phyloP scores from a whole-genome alignment of 2,797 vertebrate species.

The Poeciliopsis presidionis region DNA sequence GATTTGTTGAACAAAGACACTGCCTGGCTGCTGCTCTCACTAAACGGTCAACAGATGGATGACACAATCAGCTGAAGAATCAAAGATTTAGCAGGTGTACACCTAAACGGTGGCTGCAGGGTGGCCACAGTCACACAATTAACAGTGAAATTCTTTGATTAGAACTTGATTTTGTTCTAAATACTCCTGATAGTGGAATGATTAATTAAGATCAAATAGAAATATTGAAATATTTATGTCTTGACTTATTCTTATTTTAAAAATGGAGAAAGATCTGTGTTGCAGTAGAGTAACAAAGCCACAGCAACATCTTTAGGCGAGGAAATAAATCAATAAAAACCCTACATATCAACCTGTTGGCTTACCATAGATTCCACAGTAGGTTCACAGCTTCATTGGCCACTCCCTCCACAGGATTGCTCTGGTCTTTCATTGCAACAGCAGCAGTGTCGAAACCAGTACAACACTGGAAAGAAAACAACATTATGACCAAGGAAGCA shows the following conservation, averaged over 20 bases:
- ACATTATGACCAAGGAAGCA: background rate
- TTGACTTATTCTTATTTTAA: background rate
- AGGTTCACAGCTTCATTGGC: slow-evolving; percentile 93
- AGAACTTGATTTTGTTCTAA: background rate
- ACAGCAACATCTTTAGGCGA: background rate
- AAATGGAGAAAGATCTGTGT: background rate
- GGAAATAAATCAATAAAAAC: background rate
- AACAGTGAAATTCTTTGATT: background rate
- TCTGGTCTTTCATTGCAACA: slow-evolving; percentile 73
- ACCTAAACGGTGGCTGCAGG: background rate
- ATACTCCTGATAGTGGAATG: background rate
- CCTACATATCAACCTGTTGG: background rate
- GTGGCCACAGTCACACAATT: background rate
- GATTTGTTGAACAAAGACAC: slow-evolving; percentile 92
- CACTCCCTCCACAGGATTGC: slow-evolving; percentile 85
- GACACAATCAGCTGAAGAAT: background rate
- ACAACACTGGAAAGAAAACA: slow-evolving; percentile 82
- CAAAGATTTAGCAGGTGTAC: background rate
- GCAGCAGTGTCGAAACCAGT: slow-evolving; percentile 80
- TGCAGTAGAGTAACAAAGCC: background rate
- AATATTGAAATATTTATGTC: background rate
- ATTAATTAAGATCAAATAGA: background rate
- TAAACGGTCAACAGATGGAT: slow-evolving; percentile 53
- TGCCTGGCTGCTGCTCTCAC: slow-evolving; percentile 92
- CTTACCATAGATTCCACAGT: slow-evolving; percentile 97